phyloP scores from a whole-genome alignment of 1,140 invertebrate species.

The Oppia nitens region DNA sequence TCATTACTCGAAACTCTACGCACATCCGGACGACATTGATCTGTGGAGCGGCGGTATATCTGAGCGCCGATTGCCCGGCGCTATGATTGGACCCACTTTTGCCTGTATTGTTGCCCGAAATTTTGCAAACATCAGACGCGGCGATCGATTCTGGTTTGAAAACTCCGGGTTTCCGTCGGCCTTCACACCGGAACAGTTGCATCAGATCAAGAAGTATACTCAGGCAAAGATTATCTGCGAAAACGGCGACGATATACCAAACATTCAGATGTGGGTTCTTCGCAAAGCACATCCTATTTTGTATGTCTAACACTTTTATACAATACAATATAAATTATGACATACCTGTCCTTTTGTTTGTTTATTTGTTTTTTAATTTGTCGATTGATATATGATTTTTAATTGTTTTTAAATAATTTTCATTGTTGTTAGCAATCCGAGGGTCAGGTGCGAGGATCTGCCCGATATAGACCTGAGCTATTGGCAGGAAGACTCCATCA shows the following conservation, averaged over 20 bases:
- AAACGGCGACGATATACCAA: constrained; percentile 26
- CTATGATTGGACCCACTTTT: constrained; percentile 73
- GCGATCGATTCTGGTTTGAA: constrained; percentile 30
- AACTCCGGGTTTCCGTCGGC: constrained; percentile 18
- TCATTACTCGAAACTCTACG: constrained; percentile 22
- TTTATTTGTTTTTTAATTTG: constrained; percentile 1
- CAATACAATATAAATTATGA: constrained; percentile 1
- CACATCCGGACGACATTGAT: constrained; percentile 31
- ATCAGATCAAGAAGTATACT: constrained; percentile 24
- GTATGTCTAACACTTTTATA: constrained; percentile 18
- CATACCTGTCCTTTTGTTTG: not conserved
- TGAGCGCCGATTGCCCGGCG: constrained; percentile 63
- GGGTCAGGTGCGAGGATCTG: constrained; percentile 18
- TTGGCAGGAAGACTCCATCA: constrained; percentile 19
- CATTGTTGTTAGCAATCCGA: constrained; percentile 18
- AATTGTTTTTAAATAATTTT: not conserved
- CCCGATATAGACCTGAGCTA: constrained; percentile 18
- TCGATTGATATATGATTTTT: not conserved
- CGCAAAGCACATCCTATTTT: constrained; percentile 21
- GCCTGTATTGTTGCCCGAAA: constrained; percentile 39
- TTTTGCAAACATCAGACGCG: constrained; percentile 44
- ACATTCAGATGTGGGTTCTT: constrained; percentile 28
- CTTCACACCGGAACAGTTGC: constrained; percentile 24
- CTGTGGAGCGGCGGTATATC: constrained; percentile 47
- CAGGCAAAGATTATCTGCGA: constrained; percentile 27